Percentiles rank a stretch among this genome's conserved stretches.
These are phyloP conservation scores for Brachyhypopomus gauderio DNA, from an alignment of 2,113 vertebrate species.

Conservation along the genomic window DNA sequence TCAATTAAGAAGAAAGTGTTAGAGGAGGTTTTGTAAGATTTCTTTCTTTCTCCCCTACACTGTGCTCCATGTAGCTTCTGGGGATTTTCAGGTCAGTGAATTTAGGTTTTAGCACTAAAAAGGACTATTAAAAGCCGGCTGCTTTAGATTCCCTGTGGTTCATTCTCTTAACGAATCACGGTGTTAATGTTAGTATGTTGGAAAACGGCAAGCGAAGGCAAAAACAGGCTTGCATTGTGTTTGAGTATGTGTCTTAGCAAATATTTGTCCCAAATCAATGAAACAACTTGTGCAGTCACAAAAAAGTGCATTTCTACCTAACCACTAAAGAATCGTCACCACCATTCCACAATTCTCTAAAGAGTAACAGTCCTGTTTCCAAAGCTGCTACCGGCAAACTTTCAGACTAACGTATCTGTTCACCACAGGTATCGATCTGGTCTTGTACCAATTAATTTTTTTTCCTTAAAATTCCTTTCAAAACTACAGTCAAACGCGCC, in stretches of 20 bases:
- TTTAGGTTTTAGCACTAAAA: not conserved
- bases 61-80: not conserved
- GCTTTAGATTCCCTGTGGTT: not conserved
- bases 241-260: too few relatives aligned
- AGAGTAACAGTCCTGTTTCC: too few relatives aligned
- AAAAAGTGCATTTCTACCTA: too few relatives aligned
- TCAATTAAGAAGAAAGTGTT: constrained; percentile 55
- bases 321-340: too few relatives aligned
- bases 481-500: too few relatives aligned
- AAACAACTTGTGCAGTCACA: not conserved
- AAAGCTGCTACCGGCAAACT: too few relatives aligned
- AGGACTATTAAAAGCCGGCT: not conserved
- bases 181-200: not conserved
- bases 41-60: not conserved
- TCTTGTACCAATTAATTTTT: too few relatives aligned
- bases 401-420: too few relatives aligned
- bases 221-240: not conserved
- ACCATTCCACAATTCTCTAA: too few relatives aligned
- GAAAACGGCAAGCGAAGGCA: not conserved
- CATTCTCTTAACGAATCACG: not conserved
- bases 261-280: not conserved
- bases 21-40: constrained; percentile 42
- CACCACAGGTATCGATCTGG: too few relatives aligned
- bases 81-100: not conserved
- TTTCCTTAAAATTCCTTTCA: too few relatives aligned